phyloP scores from a whole-genome alignment of 1,140 invertebrate species.

The Heliconius eleuchia region DNA sequence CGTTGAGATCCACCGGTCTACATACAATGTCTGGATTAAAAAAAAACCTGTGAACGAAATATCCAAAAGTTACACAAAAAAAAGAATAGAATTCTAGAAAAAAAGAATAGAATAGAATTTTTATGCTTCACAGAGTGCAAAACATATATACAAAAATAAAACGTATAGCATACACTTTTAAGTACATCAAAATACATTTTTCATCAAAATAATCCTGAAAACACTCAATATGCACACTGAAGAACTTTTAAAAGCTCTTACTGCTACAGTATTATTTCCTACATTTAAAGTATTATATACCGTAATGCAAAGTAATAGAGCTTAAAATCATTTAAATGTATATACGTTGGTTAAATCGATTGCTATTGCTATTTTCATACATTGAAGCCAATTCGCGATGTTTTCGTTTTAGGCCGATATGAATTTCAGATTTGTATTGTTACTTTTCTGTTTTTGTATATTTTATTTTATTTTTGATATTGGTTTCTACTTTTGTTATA shows the following conservation, averaged over 20 bases:
- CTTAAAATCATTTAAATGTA: not conserved
- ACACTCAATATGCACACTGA: slow-evolving; percentile 19
- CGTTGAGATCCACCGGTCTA: too few relatives aligned
- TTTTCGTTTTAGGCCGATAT: slow-evolving; percentile 11
- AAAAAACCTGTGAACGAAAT: too few relatives aligned
- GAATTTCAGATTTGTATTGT: slow-evolving; percentile 11
- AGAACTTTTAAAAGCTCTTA: slow-evolving; percentile 9
- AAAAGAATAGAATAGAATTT: not conserved
- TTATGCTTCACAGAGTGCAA: not conserved
- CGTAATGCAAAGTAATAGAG: not conserved
- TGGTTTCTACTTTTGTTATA: not conserved
- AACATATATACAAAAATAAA: not conserved
- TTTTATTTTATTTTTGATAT: not conserved
- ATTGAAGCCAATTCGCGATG: slow-evolving; percentile 3
- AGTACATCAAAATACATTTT: slow-evolving; percentile 9
- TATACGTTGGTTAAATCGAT: slow-evolving; percentile 5
- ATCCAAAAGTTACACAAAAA: not conserved
- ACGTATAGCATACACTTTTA: slow-evolving; percentile 2
- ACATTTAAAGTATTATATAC: not conserved
- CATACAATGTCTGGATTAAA: too few relatives aligned
- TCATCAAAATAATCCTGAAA: slow-evolving; percentile 12
- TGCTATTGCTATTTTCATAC: slow-evolving; percentile 12
- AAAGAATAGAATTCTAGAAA: not conserved
- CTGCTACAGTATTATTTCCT: not conserved
- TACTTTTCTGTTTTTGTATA: not conserved